Conservation (phyloP, 2,888 invertebrate genomes). For the Leucophenga montana region DNA sequence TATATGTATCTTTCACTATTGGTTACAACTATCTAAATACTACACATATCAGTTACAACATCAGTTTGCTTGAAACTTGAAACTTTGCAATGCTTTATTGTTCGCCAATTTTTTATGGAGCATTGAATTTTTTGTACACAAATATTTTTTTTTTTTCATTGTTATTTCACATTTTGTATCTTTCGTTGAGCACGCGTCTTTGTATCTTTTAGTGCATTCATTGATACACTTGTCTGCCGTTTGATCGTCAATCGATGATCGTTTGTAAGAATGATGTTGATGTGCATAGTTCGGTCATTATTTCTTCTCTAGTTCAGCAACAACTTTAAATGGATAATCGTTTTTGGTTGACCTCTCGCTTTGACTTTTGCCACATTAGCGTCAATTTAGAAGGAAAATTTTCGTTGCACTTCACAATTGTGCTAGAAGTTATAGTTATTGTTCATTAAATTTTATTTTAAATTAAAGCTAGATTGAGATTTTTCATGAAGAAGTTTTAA, state of each 20-base stretch:
- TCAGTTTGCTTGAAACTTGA: not conserved
- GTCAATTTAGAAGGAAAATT: conserved; percentile 34
- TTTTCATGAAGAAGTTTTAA: no score
- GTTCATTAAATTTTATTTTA: no score
- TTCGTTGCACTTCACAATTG: not conserved
- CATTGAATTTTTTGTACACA: not conserved
- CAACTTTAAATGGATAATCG: conserved; percentile 59
- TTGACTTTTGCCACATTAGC: conserved; percentile 49
- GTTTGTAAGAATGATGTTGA: conserved; percentile 6
- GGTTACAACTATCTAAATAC: not conserved
- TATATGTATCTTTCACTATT: not conserved
- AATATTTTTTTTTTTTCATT: conserved; percentile 7
- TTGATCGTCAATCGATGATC: conserved; percentile 8
- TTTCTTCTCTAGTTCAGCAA: conserved; percentile 33
- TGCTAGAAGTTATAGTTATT: conserved; percentile 5
- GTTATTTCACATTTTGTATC: conserved; percentile 23
- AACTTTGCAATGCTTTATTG: not conserved
- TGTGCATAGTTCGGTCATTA: conserved; percentile 1
- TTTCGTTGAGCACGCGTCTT: conserved; percentile 18
- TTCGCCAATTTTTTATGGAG: not conserved
- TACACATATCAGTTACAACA: not conserved
- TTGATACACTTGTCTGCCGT: conserved; percentile 11
- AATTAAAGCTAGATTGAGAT: no score
- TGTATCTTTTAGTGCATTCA: conserved; percentile 19
- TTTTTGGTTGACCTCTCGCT: conserved; percentile 52